phyloP scores from a whole-genome alignment of 2,113 vertebrate genomes.

The Elanus axillaris region DNA sequence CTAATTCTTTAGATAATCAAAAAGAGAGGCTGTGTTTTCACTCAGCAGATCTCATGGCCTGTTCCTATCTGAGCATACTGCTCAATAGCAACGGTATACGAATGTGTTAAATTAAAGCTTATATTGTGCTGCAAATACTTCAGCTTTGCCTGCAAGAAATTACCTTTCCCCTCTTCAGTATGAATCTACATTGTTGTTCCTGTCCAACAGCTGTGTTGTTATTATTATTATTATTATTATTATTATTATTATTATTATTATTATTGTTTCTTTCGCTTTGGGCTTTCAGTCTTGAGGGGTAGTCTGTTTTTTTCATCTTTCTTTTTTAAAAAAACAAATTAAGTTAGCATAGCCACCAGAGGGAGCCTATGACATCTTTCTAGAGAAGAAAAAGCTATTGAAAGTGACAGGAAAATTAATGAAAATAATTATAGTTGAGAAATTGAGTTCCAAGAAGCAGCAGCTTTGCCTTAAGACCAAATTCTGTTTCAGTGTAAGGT shows the following conservation, averaged over 20 bases:
- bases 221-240: neutral
- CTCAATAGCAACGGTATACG: fast-evolving
- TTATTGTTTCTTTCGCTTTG: neutral
- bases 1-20: neutral
- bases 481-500: neutral
- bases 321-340: neutral
- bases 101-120: neutral
- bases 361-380: neutral
- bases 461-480: neutral
- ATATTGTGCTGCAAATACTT: neutral
- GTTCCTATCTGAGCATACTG: neutral
- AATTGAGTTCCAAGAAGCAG: constrained; percentile 11
- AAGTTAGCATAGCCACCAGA: neutral
- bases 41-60: neutral
- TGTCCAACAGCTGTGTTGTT: neutral
- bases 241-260: neutral
- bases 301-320: neutral
- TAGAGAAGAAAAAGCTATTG: neutral
- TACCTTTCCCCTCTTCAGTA: neutral
- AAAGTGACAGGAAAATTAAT: constrained; percentile 31
- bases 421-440: neutral
- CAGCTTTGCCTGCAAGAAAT: neutral
- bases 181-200: neutral
- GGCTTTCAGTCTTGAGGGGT: neutral
- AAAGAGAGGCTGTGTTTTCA: neutral